phyloP scores from a whole-genome alignment of 2,113 vertebrate genomes.

The Trichomycterus rosablanca region DNA sequence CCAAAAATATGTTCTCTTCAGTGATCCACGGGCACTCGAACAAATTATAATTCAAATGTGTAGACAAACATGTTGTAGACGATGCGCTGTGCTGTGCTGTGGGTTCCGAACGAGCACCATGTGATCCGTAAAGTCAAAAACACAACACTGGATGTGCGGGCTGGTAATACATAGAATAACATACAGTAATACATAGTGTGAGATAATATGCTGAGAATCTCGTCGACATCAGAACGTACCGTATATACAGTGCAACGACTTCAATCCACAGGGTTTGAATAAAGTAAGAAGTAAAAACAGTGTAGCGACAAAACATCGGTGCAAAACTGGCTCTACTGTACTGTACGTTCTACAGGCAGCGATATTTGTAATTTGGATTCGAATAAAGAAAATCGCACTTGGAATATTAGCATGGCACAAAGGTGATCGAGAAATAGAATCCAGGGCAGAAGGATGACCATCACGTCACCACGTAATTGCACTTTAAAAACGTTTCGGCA shows the following conservation, averaged over 20 bases:
- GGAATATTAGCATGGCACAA: slow-evolving; percentile 59
- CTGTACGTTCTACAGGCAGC: slow-evolving; percentile 1
- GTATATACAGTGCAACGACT: slow-evolving; percentile 23
- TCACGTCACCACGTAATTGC: slow-evolving; percentile 60
- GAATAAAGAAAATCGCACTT: slow-evolving; percentile 37
- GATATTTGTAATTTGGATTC: slow-evolving; percentile 45
- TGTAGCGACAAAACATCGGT: slow-evolving; percentile 19
- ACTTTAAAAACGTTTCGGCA: slow-evolving; percentile 53
- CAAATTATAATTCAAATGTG: slow-evolving; percentile 39
- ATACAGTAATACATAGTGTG: slow-evolving; percentile 46
- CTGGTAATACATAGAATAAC: slow-evolving; percentile 46
- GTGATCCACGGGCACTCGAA: slow-evolving; percentile 59
- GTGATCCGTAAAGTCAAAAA: slow-evolving; percentile 14
- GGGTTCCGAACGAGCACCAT: slow-evolving; percentile 36
- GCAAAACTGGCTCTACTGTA: slow-evolving; percentile 17
- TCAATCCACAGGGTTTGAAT: slow-evolving; percentile 15
- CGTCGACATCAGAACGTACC: background rate
- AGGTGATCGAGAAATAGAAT: slow-evolving; percentile 49
- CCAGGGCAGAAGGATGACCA: slow-evolving; percentile 42
- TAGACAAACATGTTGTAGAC: slow-evolving; percentile 20
- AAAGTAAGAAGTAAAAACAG: slow-evolving; percentile 37
- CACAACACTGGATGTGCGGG: slow-evolving; percentile 32
- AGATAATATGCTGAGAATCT: slow-evolving; percentile 34
- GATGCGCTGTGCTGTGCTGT: background rate
- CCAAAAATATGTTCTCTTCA: slow-evolving; percentile 65